Base-by-base conservation (phyloP, 2,888 invertebrate genomes). In the Drepanosiphum platanoidis region DNA sequence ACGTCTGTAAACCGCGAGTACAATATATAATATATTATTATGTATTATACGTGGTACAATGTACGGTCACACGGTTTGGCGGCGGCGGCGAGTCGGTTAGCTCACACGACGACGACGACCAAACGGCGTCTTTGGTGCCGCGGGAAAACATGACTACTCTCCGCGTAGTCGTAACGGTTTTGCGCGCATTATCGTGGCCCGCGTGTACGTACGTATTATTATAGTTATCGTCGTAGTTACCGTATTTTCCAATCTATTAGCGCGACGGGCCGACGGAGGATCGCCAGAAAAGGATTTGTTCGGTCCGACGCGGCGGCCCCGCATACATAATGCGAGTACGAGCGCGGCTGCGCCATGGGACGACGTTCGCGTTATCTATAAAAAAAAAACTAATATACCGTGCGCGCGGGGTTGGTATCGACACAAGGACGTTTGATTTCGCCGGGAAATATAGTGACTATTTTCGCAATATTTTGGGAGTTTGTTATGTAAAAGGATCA, bases 141-240 rank as follows among this genome's bases (percentile, higher is more conserved):
- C 75, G 75, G 75, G 83, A 84, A 77, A 74, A 84, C 83, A 30
- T 34, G 66, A 83, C n/a, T 74, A 52, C 36, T 13, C 27, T 58
- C 52, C 34, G 34, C n/a, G 8, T 22, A 0, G 4, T 32, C 61
- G 42, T 66, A 66, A 39, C 27, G 30, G 27, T 39, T 39, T 1
- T 58, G n/a, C 58, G 0, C n/a, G 58, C 11, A 58, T 9, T 9
- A 42, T 7, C 58, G 4, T 13, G 13, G 58, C 13, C 58, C 42
- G 22, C 8, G 58, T 22, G 18, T 58, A 13, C 18, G 18, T 58
- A 15, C 8, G 8, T 58, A 58, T 58, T 32, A 66, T 66, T 66
- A 27, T 66, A n/a, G 15, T 42, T 27, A 22, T 34, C 34, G 30
- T 75, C n/a, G 46, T 3, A 27, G n/a, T 27, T 13, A n/a, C 18